Base-by-base conservation (phyloP, 2,797 vertebrate species). In the Nyctalus aviator region DNA sequence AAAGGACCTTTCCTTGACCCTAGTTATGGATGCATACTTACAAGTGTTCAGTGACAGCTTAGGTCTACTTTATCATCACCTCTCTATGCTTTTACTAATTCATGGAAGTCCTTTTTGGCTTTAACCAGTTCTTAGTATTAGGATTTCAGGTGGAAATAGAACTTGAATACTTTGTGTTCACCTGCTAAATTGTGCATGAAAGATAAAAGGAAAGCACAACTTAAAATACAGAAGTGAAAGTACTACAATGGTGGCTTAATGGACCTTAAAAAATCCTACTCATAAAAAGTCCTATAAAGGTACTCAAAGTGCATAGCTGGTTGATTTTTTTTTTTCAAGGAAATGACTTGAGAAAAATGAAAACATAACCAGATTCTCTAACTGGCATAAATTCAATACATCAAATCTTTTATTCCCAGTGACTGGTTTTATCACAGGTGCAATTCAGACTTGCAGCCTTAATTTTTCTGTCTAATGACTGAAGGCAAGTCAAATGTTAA, bases 241-340 rank as follows among this genome's bases (percentile, higher is more conserved):
- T 69, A 93, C 62, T 76, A 92, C 62, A 86, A 78, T 86, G 64
- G 86, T 82, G 75, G 64, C 75, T 96, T 96, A 95, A 95, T 91
- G 84, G 84, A 78, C 55, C 88, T 96, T 93, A 32, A 53, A 81
- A 90, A 94, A 81, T 69, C 7, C 37, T 78, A 73, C 72, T 89
- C 81, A 69, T 90, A 73, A 96, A 96, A 96, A 0, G 8, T 84
- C 85, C 87, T 23, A 2, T 50, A 88, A 18, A 76, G 71, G 83
- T 95, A 93, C 69, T 97, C 46, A 88, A 48, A 94, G 57, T 75
- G 27, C 64, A 69, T 66, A 46, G 15, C 25, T 94, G 13, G 21
- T 68, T 90, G 90, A 69, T 89, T 97, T 96, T 96, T 96, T 96
- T 96, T 96, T 96, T 64, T 85, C 50, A 93, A 82, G 59, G 62